These are phyloP conservation scores for Coluber constrictor DNA, from an alignment of 2,797 vertebrate genomes.

Conservation along the genomic window DNA sequence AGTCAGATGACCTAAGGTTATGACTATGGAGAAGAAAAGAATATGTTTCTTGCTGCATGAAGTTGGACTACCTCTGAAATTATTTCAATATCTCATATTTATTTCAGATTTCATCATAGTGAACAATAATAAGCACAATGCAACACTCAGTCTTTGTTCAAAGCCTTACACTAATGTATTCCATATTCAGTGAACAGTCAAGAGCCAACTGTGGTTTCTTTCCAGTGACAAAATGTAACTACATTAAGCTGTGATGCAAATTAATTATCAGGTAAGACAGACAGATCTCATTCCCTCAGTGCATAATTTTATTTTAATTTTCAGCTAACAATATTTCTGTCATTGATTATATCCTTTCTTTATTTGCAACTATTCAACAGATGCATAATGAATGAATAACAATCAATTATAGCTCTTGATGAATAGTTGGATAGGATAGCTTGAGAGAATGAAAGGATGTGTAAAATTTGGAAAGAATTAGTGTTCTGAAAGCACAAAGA, in stretches of 20 bases:
- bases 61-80: accelerated
- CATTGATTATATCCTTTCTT: background rate
- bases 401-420: background rate
- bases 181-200: accelerated
- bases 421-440: background rate
- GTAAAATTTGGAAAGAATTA: background rate
- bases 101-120: background rate
- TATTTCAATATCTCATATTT: slow-evolving; percentile 11
- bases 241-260: background rate
- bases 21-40: background rate
- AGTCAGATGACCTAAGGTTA: slow-evolving; percentile 18
- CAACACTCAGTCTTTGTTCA: accelerated
- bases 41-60: background rate
- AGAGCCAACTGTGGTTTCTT: accelerated
- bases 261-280: background rate
- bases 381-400: background rate
- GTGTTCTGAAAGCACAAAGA: background rate
- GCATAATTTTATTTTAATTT: background rate
- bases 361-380: background rate
- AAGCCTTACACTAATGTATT: accelerated
- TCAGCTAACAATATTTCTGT: background rate
- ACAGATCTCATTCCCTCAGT: accelerated
- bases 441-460: background rate
- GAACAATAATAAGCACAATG: background rate
- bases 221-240: background rate